A percentile compares a stretch with the other conserved stretches of the same genome.
Conservation (phyloP, 23 tunicate genomes). For the Trididemnum miniatum region DNA sequence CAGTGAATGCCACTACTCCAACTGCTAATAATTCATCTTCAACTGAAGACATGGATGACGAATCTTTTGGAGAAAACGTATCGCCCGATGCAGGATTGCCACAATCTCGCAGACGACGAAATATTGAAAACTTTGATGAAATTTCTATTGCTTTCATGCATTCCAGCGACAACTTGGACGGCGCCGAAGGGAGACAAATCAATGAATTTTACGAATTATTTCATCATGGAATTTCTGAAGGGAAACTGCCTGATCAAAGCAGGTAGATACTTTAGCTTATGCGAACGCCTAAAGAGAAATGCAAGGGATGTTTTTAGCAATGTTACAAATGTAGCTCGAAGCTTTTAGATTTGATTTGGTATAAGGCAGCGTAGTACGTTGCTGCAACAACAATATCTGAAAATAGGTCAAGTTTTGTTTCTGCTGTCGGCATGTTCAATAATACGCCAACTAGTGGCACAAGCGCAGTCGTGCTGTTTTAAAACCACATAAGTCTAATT, state of each 20-base stretch:
- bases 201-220: background rate
- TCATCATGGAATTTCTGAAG: background rate
- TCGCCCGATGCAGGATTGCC: background rate
- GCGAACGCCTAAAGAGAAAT: too few relatives aligned
- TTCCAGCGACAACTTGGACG: background rate
- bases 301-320: too few relatives aligned
- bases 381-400: too few relatives aligned
- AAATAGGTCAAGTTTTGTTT: too few relatives aligned
- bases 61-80: background rate
- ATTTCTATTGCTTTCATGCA: background rate
- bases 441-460: too few relatives aligned
- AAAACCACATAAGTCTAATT: too few relatives aligned
- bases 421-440: too few relatives aligned
- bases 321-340: too few relatives aligned
- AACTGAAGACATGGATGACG: background rate
- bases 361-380: too few relatives aligned
- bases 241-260: conserved; percentile 9
- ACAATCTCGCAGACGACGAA: background rate
- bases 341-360: too few relatives aligned
- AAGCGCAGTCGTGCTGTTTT: too few relatives aligned
- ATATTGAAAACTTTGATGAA: background rate
- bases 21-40: background rate
- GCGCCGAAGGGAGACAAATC: background rate
- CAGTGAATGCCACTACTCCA: background rate
- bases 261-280: too few relatives aligned